Percentiles rank a stretch among this genome's conserved stretches.
These are phyloP conservation scores for Takifugu flavidus DNA, from an alignment of 2,113 vertebrate species.

Conservation along the genomic window DNA sequence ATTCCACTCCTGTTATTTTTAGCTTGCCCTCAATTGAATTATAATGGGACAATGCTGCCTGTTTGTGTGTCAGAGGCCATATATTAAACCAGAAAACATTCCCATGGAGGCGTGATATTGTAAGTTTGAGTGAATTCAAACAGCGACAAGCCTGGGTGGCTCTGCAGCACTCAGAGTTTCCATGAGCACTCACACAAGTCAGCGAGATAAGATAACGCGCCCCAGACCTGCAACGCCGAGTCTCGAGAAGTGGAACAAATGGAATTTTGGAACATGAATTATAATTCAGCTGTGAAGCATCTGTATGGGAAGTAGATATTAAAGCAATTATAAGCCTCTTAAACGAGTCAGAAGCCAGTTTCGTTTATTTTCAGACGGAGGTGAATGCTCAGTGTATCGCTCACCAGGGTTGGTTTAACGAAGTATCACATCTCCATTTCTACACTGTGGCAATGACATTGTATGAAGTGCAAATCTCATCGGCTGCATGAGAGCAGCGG, in stretches of 20 bases:
- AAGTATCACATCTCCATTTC: constrained; percentile 12
- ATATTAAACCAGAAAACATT: not conserved
- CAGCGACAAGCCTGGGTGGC: not conserved
- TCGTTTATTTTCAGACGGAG: constrained; percentile 29
- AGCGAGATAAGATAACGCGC: constrained; percentile 26
- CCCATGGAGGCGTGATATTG: too few species aligned
- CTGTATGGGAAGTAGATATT: too few species aligned
- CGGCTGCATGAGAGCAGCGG: constrained; percentile 15
- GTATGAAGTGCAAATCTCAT: constrained; percentile 15
- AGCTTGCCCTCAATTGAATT: constrained; percentile 41
- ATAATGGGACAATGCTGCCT: constrained; percentile 26
- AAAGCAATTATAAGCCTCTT: too few species aligned
- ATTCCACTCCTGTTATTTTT: constrained; percentile 48
- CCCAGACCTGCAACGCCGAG: not conserved
- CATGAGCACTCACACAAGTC: not conserved
- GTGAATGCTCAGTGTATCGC: constrained; percentile 5
- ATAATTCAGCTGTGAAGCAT: too few species aligned
- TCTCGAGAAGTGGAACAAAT: not conserved
- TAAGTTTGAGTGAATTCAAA: not conserved
- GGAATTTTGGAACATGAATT: too few species aligned
- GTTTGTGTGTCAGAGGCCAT: constrained; percentile 10
- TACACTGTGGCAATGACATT: not conserved
- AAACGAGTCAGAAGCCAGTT: constrained; percentile 6
- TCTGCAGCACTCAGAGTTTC: constrained; percentile 4
- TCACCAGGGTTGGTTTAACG: constrained; percentile 30